Percentiles rank a stretch among this genome's conserved stretches.
Conservation (phyloP, 2,888 invertebrate species). For the Ochropleura plecta region DNA sequence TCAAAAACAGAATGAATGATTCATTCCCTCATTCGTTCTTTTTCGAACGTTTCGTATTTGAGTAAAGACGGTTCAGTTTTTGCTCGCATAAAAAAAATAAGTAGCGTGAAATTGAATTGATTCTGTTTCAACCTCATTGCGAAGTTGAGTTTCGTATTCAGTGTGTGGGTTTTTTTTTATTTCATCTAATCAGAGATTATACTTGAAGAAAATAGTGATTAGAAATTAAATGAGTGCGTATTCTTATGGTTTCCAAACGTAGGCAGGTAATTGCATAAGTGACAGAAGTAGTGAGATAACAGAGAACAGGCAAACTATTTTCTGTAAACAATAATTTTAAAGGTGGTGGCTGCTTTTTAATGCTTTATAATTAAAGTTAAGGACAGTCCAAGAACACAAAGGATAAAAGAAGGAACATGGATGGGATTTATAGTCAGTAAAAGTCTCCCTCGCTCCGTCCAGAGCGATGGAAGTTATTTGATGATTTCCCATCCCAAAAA, state of each 20-base stretch:
- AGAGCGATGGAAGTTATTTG: too few relatives aligned
- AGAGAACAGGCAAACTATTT: background rate
- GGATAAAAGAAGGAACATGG: too few relatives aligned
- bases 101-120: slow-evolving; percentile 53
- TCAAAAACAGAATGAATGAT: background rate
- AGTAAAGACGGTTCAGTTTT: slow-evolving; percentile 14
- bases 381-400: too few relatives aligned
- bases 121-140: slow-evolving; percentile 23
- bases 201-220: background rate
- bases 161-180: slow-evolving; percentile 2
- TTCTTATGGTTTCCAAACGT: background rate
- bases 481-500: background rate
- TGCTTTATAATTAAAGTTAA: background rate
- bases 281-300: background rate
- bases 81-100: slow-evolving; percentile 32
- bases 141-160: slow-evolving; percentile 27
- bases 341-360: background rate
- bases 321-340: background rate
- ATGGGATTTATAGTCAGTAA: too few relatives aligned
- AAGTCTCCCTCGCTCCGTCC: too few relatives aligned
- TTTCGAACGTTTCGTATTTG: slow-evolving; percentile 33
- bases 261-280: background rate
- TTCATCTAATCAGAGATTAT: background rate
- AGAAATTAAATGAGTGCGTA: background rate
- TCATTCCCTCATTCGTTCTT: slow-evolving; percentile 11